Evolutionary conservation across 2,888 invertebrate genomes (phyloP), one percentile per base, ranked within the genome.

Genomic region (Scrobipalpa costella): DNA sequence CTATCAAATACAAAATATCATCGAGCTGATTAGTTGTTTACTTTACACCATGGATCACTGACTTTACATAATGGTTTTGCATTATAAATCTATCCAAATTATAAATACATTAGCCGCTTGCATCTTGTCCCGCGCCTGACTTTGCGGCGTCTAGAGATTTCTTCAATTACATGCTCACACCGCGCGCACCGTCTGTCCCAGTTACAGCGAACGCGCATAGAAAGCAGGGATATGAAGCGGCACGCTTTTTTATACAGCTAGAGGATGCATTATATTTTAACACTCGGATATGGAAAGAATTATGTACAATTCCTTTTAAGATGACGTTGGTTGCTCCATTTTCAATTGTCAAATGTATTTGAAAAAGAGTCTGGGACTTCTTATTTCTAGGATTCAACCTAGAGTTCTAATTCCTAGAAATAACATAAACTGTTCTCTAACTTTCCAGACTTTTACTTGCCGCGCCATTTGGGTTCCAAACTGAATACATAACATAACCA

Each of bases 121-220:
- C 70, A 61, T 38, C 64, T 76, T 75, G 68, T 52, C 52, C 67
- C 67, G 69, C 55, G 19, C 55, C 64, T 71, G 70, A 77, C 77
- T 70, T 72, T 75, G 82, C 75, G 83, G 81, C 81, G 75, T 73
- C 70, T 73, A 74, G 78, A 82, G 80, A 83, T 85, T 81, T 85
- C 82, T 84, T 83, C 83, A 84, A 85, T 86, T 82, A 83, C 73
- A 76, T 76, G 74, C 71, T 68, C 71, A 68, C 76, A 69, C 67
- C 70, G 44, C 36, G 3, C 67, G 78, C 27, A 2, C 3, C 67
- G 79, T n/a, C n/a, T n/a, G n/a, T 71, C 76, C 80, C 76, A 78
- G 77, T 76, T 81, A 69, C 68, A 65, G 65, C 17, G 33, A 27
- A 69, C 67, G 66, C 66, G 62, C 67, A 72, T 84, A 85, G 86